Evolutionary conservation across 2,113 vertebrate genomes (phyloP), one percentile per base, ranked within the genome.

Genomic region (Australoheros scitulus): DNA sequence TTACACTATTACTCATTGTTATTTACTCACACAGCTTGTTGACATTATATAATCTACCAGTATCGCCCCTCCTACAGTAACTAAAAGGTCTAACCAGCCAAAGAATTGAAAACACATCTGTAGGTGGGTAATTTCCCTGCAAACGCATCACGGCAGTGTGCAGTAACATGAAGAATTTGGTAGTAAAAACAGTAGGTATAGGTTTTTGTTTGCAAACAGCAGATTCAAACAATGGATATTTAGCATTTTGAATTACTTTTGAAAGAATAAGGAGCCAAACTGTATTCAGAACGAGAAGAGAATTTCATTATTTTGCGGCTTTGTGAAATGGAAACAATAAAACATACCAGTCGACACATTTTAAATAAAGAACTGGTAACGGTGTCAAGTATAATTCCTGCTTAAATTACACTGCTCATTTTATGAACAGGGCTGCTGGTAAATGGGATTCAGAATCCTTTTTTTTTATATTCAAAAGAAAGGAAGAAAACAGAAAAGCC

Each of bases 331-430:
- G 55, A 72, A 72, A 72, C 68, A n/a, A 72, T 52, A 52, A 52
- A 72, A 72, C 1, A 41, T 7, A 18, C 26, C 1, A 15, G 63
- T 24, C 32, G 41, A 74, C 22, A 17, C 22, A 38, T 78, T 75
- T 77, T n/a, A 55, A 68, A 82, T 56, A 56, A 60, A 56, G 72
- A 72, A 72, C 47, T 55, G 68, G 68, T 72, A 72, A 72, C 11
- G 6, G 47, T 72, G 47, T 72, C 18, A 68, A 56, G 75, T 18
- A 17, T 26, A 50, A 84, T 58, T 89, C 55, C 32, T 32, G 17
- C 61, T 52, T 68, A 22, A 20, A 43, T 63, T 26, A 79, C 61
- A 47, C 32, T 4, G 18, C 8, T 2, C 4, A 47, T 56, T 79
- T 85, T 55, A 78, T 64, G 76, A 82, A 63, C 15, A 47, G 38